Conservation (phyloP, 1,140 invertebrate genomes). For the Xylocopa sonorina region DNA sequence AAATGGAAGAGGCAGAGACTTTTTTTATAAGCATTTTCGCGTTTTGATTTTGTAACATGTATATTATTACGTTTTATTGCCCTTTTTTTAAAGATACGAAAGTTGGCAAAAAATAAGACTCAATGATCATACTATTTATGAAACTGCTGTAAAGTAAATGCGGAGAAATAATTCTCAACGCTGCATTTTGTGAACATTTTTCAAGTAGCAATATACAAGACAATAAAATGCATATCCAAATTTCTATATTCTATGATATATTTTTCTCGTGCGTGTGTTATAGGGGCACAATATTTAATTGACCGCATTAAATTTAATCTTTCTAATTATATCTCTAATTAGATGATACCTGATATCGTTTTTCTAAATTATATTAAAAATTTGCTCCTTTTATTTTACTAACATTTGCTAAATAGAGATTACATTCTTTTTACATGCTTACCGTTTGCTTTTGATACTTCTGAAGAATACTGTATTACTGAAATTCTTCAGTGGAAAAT, state of each 20-base stretch:
- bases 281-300: conserved; percentile 7
- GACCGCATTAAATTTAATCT: neutral
- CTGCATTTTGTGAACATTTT: conserved; percentile 50
- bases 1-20: conserved; percentile 41
- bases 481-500: conserved; percentile 23
- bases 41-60: conserved; percentile 56
- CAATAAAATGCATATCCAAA: conserved; percentile 45
- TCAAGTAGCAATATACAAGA: conserved; percentile 60
- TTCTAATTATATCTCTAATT: too few relatives aligned
- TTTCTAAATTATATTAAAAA: neutral
- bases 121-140: conserved; percentile 53
- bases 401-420: conserved; percentile 1
- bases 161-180: conserved; percentile 40
- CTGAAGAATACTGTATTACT: conserved; percentile 10
- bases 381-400: neutral
- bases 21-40: conserved; percentile 64
- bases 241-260: conserved; percentile 28
- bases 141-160: conserved; percentile 34
- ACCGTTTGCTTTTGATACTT: neutral
- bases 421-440: neutral
- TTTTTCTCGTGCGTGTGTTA: neutral
- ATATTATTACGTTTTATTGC: conserved; percentile 51
- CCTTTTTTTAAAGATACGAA: conserved; percentile 27
- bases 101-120: conserved; percentile 42
- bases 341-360: too few relatives aligned